phyloP scores from a whole-genome alignment of 2,113 vertebrate genomes.

The Epinephelus moara region DNA sequence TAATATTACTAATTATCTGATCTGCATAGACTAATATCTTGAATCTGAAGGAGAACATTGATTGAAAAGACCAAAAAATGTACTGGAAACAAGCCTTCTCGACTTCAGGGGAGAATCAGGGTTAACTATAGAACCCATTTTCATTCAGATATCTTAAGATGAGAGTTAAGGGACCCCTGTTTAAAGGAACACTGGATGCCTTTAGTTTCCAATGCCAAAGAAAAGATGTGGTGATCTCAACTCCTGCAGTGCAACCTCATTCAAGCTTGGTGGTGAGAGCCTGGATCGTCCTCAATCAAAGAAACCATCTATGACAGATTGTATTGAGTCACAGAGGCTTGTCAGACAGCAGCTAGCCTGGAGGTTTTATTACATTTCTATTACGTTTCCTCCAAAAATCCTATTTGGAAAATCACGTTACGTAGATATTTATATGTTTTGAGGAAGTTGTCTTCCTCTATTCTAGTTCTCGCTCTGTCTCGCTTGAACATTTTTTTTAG shows the following conservation, averaged over 20 bases:
- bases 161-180: no score
- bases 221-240: not conserved
- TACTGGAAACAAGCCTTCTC: no score
- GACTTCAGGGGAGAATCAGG: no score
- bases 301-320: not conserved
- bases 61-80: no score
- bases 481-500: not conserved
- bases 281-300: not conserved
- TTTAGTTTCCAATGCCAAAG: not conserved
- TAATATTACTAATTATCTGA: no score
- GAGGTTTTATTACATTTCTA: not conserved
- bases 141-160: no score
- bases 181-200: not conserved
- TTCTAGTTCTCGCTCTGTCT: not conserved
- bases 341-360: not conserved
- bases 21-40: no score
- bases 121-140: no score
- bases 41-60: no score
- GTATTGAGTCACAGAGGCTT: not conserved
- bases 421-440: not conserved
- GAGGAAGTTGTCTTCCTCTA: not conserved
- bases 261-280: not conserved
- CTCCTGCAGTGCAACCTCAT: not conserved
- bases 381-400: not conserved
- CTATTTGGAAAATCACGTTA: not conserved